Evolutionary conservation across 2,888 invertebrate genomes (phyloP), one percentile per base, ranked within the genome.

Genomic region (Lithophane ornitopus): DNA sequence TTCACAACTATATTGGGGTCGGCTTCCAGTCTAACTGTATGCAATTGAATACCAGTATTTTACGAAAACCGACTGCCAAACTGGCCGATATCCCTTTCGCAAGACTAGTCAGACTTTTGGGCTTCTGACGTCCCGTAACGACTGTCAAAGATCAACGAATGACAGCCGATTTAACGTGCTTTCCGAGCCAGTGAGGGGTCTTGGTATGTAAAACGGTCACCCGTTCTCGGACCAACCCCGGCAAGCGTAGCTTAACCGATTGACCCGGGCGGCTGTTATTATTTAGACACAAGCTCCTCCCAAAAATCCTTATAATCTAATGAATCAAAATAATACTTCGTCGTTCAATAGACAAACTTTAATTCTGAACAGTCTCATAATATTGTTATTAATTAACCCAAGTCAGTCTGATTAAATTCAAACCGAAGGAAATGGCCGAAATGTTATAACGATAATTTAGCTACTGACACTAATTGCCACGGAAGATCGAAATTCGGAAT

Each of bases 381-480:
- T 81, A 85, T 83, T 81, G 70, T 73, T 81, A 80, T 84, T 84
- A 80, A 82, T 82, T 76, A 82, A 81, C 75, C 34, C 59, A 76
- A 71, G 67, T 70, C 76, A 70, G 73, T 65, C 76, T 76, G 73
- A 83, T 84, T 76, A 76, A 76, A 81, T 76, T 85, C 59, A 70
- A 73, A 70, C 76, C 49, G 71, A 63, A 76, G 76, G 63, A 74
- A 74, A 73, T 73, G 70, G 49, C 52, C 72, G 54, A 70, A 81
- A 74, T 62, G 59, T 69, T 81, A 84, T 58, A 82, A 71, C 85
- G 75, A 80, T 82, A 80, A 85, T 85, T 87, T 78, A 78, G 52
- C 68, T 41, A 79, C 83, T 74, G 82, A 85, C 86, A 71, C 74
- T 85, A 82, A 86, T 87, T 85, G 82, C 80, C 65, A 74, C 58